Evolutionary conservation across 2,888 invertebrate species (phyloP).

Genomic region (Scaptomyza tumidula): DNA sequence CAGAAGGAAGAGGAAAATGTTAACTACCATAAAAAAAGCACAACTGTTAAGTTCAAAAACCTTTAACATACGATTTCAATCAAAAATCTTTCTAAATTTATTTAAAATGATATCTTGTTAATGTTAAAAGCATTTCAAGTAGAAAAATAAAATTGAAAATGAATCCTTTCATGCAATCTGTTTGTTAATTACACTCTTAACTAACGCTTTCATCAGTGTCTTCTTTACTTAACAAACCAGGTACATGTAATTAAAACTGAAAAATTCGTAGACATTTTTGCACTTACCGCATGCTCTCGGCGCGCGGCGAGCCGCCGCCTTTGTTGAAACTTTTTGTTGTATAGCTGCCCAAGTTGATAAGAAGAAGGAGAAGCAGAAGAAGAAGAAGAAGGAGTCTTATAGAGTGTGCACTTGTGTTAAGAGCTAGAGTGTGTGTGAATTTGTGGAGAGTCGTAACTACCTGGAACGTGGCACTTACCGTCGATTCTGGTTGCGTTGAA

Average conservation of each 20-base stretch:
- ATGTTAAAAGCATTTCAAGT: no score
- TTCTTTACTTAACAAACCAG: conserved; percentile 17
- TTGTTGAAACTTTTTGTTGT: conserved; percentile 86
- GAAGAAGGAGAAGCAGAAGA: conserved; percentile 3
- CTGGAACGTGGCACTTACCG: conserved; percentile 70
- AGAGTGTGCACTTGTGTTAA: conserved; percentile 17
- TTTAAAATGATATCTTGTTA: no score
- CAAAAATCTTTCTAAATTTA: no score
- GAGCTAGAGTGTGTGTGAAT: conserved; percentile 13
- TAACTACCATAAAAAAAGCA: neutral
- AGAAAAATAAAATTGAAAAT: neutral
- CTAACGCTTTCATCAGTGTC: conserved; percentile 10
- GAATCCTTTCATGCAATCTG: neutral
- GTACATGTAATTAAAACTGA: conserved; percentile 52
- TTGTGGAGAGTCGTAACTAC: conserved; percentile 24
- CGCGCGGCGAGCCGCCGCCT: conserved; percentile 93
- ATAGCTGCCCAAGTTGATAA: conserved; percentile 69
- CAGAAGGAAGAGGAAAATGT: neutral
- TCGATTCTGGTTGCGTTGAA: conserved; percentile 82
- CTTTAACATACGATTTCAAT: no score
- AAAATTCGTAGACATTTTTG: conserved; percentile 34
- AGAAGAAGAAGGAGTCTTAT: conserved; percentile 10
- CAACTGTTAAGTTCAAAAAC: no score
- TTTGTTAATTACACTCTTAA: conserved; percentile 2
- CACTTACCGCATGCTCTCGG: conserved; percentile 91